phyloP scores from a whole-genome alignment of 2,888 invertebrate genomes.

The Oegoconia quadripuncta region DNA sequence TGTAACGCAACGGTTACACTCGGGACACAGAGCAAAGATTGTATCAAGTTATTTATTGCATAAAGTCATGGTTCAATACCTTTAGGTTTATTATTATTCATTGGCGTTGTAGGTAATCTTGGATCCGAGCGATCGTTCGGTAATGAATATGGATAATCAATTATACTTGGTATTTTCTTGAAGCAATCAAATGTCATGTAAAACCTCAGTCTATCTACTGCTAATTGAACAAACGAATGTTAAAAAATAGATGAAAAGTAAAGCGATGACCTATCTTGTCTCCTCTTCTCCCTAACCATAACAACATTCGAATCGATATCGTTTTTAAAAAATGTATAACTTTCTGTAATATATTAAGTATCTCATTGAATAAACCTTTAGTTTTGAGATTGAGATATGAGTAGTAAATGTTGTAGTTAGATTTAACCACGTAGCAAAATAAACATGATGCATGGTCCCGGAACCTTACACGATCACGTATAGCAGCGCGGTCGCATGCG shows the following conservation, averaged over 20 bases:
- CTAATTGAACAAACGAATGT: too few species aligned
- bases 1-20: constrained; percentile 10
- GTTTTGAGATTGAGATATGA: too few species aligned
- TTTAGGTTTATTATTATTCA: constrained; percentile 58
- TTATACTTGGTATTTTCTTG: constrained; percentile 4
- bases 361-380: too few species aligned
- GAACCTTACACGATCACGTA: constrained; percentile 34
- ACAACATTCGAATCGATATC: too few species aligned
- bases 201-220: too few species aligned
- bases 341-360: too few species aligned
- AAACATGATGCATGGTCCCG: constrained; percentile 38
- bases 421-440: constrained; percentile 7
- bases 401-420: background rate
- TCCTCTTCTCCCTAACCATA: too few species aligned
- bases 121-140: constrained; percentile 24
- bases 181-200: background rate
- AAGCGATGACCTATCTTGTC: too few species aligned
- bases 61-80: constrained; percentile 58
- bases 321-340: too few species aligned
- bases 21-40: constrained; percentile 33
- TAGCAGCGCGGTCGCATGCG: constrained; percentile 13
- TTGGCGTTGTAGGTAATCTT: constrained; percentile 42
- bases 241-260: too few species aligned
- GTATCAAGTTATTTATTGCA: constrained; percentile 60
- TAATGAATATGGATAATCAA: constrained; percentile 21